Evolutionary conservation across 2,113 vertebrate species (phyloP).

Genomic region (Ctenomys sociabilis): DNA sequence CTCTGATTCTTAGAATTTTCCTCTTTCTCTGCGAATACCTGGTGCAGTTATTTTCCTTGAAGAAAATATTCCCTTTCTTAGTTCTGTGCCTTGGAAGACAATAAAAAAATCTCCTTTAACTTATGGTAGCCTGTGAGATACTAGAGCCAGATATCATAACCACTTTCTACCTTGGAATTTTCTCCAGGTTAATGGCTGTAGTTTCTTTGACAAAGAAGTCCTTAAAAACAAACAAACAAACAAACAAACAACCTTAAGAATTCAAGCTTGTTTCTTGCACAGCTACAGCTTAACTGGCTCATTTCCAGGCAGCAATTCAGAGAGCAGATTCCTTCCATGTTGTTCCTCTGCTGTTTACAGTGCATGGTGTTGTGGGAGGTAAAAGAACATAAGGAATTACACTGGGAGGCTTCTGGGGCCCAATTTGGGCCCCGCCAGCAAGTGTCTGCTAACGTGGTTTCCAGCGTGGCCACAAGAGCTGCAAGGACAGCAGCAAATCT

Average conservation of each 20-base stretch:
- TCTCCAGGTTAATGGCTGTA: background rate
- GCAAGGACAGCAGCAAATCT: background rate
- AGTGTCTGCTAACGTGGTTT: background rate
- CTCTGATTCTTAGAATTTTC: background rate
- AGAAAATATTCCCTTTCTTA: background rate
- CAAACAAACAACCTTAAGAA: background rate
- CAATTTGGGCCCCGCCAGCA: background rate
- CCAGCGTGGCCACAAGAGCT: accelerated
- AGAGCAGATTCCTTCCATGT: background rate
- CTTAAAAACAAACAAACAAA: background rate
- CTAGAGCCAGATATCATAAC: background rate
- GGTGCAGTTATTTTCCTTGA: background rate
- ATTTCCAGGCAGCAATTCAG: background rate
- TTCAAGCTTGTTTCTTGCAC: background rate
- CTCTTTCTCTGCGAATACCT: background rate
- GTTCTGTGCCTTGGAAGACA: background rate
- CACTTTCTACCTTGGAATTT: background rate
- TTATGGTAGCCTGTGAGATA: background rate
- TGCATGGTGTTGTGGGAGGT: accelerated
- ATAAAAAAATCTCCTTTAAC: background rate
- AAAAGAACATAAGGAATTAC: background rate
- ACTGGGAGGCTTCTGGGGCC: background rate
- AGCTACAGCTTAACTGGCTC: background rate
- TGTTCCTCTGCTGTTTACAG: background rate
- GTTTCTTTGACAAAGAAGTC: slow-evolving; percentile 15